Conservation (phyloP, 2,797 vertebrate genomes). For the Diplodus puntazzo region DNA sequence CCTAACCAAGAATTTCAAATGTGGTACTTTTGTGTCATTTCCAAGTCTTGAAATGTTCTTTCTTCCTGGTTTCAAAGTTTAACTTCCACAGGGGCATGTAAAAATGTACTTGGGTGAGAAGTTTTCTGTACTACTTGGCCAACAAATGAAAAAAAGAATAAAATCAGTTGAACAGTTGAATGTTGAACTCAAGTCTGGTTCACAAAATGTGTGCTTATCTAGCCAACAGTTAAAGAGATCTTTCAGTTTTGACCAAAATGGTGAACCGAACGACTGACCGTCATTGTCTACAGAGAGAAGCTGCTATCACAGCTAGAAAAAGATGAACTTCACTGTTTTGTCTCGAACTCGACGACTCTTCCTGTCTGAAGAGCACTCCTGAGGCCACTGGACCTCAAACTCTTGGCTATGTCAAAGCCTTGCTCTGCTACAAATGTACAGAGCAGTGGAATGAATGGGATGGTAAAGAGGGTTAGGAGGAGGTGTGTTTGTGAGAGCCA, state of each 20-base stretch:
- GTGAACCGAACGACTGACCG: neutral
- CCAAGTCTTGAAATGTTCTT: neutral
- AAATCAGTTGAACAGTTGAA: too few species aligned
- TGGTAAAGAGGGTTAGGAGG: conserved; percentile 13
- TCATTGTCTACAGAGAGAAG: neutral
- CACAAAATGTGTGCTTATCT: neutral
- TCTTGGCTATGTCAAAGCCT: accelerated
- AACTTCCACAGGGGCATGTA: too few species aligned
- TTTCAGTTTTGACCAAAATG: neutral
- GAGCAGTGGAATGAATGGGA: conserved; percentile 25
- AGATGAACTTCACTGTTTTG: neutral
- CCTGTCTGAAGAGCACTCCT: neutral
- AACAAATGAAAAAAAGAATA: too few species aligned
- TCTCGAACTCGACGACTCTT: neutral
- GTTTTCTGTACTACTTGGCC: too few species aligned
- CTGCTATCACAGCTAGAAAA: neutral
- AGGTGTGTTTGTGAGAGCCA: conserved; percentile 3
- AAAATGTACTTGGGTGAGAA: too few species aligned
- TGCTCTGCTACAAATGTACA: neutral
- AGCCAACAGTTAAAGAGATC: neutral
- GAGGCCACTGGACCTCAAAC: neutral
- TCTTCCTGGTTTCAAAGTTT: neutral
- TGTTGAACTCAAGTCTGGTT: neutral
- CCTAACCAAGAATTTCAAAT: neutral
- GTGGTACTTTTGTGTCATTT: neutral